Evolutionary conservation across 2,113 vertebrate species (phyloP), one percentile per base, ranked within the genome.

Genomic region (Pseudorectes ferrugineus): DNA sequence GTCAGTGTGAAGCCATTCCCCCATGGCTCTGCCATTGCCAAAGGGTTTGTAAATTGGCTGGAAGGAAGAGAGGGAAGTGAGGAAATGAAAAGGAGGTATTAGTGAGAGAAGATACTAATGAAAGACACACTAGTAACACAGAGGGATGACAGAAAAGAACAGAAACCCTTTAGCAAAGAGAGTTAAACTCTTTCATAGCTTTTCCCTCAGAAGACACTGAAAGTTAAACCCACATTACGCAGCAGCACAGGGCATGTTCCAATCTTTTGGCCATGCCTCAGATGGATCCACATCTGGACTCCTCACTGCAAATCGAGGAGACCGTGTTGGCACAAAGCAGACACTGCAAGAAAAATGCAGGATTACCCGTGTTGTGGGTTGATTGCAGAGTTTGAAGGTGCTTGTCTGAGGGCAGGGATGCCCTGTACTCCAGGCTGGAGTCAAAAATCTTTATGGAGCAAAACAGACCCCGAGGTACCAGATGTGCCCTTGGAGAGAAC

Each of bases 261-360:
- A 43, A 1, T 25, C 35, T 52, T 59, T 51, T 91, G 71, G 33
- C 25, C 23, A 3, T 28, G 25, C 24, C 14, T 78, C 46, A 38
- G 40, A 46, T 42, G 15, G 7, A 63, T 33, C 29, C 29, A 54
- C 9, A 14, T 31, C 49, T 49, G 38, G 31, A 43, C 12, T 75
- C 12, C 46, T 67, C 51, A 35, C 29, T 0, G 0, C 48, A 72
- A 79, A 38, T 29, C 0, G 1, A 29, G 33, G 26, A 58, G 28
- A 59, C 11, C 3, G 2, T 70, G 40, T 8, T 54, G 54, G 11
- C n/a, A 66, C 22, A 11, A 62, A 70, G 45, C n/a, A 61, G 42
- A 33, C 12, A 29, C 8, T 52, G 59, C 17, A 45, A 35, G 66
- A 48, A 67, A 75, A 79, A 42, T 2, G 7, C 35, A 80, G 28